Base-by-base conservation (phyloP, 2,113 vertebrate genomes). In the Melierax canorus region DNA sequence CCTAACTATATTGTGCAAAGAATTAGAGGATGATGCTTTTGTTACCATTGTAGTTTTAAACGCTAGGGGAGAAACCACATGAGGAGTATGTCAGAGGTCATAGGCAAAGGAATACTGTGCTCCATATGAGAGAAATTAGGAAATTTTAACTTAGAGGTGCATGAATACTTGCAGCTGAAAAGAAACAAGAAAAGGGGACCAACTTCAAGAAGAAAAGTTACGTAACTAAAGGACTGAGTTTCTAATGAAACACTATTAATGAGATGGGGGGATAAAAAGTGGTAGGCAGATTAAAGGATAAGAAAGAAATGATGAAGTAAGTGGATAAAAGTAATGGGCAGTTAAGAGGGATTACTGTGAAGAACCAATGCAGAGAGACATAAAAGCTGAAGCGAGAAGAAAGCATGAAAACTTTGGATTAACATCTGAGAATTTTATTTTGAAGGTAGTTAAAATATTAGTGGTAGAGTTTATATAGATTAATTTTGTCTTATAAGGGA, bases 271-370 rank as follows among this genome's bases (percentile, higher is more conserved):
- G 39, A 87, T 95, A 85, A 80, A 95, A 96, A 56, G 29, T 69
- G 27, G 60, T 74, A 88, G 88, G 69, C 81, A 90, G 92, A 94
- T 94, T 94, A 96, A 95, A 92, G 91, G 90, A 90, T 94, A 92
- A 96, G 76, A 67, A 79, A 75, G 81, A 79, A 96, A 92, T 81
- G n/a, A 84, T 82, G 51, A 80, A 92, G 46, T 92, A 96, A 93
- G 84, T 77, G 64, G 75, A 92, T 95, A 88, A 95, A 85, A 74
- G 83, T 89, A 93, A 83, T 39, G 53, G 85, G 39, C 78, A 88
- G 86, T 81, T 94, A 68, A 88, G 74, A 85, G n/a, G 66, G 91
- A 95, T 97, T 96, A 94, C 27, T 36, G 48, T 2, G 26, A 81
- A 75, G 50, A 91, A 88, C 59, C 5, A 0, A 79, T 74, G 60